Percentiles rank a stretch among this genome's conserved stretches.
phyloP scores from a whole-genome alignment of 2,888 invertebrate genomes.

The Xylota sylvarum region DNA sequence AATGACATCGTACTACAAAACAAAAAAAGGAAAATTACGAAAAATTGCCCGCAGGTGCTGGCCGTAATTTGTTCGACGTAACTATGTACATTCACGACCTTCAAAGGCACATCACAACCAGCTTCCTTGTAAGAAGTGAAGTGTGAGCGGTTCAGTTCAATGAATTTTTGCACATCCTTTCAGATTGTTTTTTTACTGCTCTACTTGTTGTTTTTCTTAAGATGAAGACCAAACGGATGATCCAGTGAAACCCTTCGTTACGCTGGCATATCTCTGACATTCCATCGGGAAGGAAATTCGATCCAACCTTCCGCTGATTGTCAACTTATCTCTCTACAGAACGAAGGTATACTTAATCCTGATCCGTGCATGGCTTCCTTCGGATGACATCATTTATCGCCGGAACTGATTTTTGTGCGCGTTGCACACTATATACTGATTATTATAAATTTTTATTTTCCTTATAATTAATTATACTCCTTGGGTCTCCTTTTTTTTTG shows the following conservation, averaged over 20 bases:
- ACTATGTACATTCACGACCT: constrained; percentile 44
- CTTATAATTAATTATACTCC: constrained; percentile 22
- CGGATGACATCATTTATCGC: constrained; percentile 71
- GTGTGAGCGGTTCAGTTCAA: constrained; percentile 49
- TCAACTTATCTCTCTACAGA: constrained; percentile 36
- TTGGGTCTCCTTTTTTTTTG: constrained; percentile 8
- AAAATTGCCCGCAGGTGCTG: constrained; percentile 67
- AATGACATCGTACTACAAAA: background rate
- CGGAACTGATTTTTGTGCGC: constrained; percentile 73
- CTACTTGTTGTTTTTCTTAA: background rate
- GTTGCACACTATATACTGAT: constrained; percentile 31
- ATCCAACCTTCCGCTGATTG: constrained; percentile 57
- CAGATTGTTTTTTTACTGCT: constrained; percentile 22
- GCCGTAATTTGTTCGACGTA: constrained; percentile 23
- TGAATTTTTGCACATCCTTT: constrained; percentile 63
- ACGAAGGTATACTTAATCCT: constrained; percentile 37
- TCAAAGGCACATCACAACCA: constrained; percentile 32
- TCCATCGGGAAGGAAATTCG: constrained; percentile 58
- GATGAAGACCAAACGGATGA: constrained; percentile 20
- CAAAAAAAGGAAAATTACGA: constrained; percentile 38
- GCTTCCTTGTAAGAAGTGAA: constrained; percentile 21
- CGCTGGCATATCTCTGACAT: constrained; percentile 41
- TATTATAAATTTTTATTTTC: constrained; percentile 23
- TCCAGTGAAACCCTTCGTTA: constrained; percentile 57
- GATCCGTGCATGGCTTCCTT: constrained; percentile 57